Base-by-base conservation (phyloP, 2,888 invertebrate species). In the Drosophila hamatofila region DNA sequence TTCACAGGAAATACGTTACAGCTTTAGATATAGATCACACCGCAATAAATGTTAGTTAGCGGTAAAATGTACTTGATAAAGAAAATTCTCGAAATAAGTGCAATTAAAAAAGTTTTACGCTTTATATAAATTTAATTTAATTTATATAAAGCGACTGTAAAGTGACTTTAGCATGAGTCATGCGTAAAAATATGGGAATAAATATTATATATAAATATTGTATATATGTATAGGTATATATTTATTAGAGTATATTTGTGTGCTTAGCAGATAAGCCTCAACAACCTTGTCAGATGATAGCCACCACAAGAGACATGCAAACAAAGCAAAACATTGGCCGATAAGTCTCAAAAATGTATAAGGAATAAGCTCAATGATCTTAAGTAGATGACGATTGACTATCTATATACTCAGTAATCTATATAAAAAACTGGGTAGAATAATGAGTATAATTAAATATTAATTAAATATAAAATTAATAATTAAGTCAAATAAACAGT, bases 251-350 rank as follows among this genome's bases (percentile, higher is more conserved):
- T n/a, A 9, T 51, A 42, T 42, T 11, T 27, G 16, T 37, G 27
- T n/a, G 11, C 23, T 14, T 27, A 12, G 9, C 1, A 63, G 70
- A 75, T 79, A 79, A 75, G 75, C 37, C 16, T 55, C 25, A 37
- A 23, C 9, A 46, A n/a, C 44, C 55, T 67, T 48, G n/a, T 60
- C 18, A 69, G 51, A 63, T 49, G 54, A 37, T 51, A 48, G 42
- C 39, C 52, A 75, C 21, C 9, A 68, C 30, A 44, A 75, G 57
- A 62, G 61, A 18, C 35, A 39, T 41, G 59, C 49, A 79, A 79
- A 68, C 51, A 75, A 54, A 48, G 11, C 16, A 79, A 60, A 48
- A 16, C 12, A 14, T 41, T n/a, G 46, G 12, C 39, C n/a, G 18
- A 37, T 59, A 14, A 67, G 55, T 12, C 42, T 27, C 33, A 21